Evolutionary conservation across 2,888 invertebrate genomes (phyloP).

Genomic region (Caenorhabditis parvicauda): DNA sequence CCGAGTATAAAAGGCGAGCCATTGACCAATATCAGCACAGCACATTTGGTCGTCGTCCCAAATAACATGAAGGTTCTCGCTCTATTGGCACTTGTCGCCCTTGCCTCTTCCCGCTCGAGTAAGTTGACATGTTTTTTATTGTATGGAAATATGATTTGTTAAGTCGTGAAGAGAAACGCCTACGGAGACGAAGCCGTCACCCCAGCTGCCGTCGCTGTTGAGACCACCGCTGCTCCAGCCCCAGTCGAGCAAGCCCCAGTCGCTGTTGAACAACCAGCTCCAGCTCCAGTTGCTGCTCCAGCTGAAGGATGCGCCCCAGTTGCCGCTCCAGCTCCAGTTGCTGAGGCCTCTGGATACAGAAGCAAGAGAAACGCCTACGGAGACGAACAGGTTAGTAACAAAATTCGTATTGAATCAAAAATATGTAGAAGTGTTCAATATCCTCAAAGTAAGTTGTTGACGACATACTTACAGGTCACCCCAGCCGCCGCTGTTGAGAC

Average conservation of each 20-base stretch:
- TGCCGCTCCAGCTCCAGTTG: constrained; percentile 6
- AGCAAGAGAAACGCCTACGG: constrained; percentile 22
- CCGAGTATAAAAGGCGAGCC: constrained; percentile 10
- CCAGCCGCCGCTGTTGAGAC: constrained; percentile 10
- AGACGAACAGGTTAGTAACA: no score
- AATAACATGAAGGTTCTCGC: constrained; percentile 31
- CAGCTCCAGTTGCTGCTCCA: constrained; percentile 11
- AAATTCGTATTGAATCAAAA: no score
- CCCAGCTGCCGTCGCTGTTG: constrained; percentile 18
- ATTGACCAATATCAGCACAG: no score
- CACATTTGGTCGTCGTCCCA: no score
- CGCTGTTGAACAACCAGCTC: neutral
- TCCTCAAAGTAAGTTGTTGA: constrained; percentile 17
- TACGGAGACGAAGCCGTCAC: constrained; percentile 45
- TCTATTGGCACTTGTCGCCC: constrained; percentile 28
- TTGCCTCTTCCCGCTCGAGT: constrained; percentile 35
- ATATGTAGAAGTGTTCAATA: no score
- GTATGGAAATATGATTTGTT: neutral
- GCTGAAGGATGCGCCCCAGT: constrained; percentile 9
- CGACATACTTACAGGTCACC: constrained; percentile 5
- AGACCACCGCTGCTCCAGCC: constrained; percentile 8
- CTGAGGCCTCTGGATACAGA: constrained; percentile 25
- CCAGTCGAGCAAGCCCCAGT: no score
- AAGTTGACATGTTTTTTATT: constrained; percentile 10
- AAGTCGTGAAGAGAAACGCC: constrained; percentile 29